A percentile compares a stretch with the other conserved stretches of the same genome.
These are phyloP conservation scores for Pasiphila rectangulata DNA, from an alignment of 2,888 invertebrate species.

Conservation along the genomic window DNA sequence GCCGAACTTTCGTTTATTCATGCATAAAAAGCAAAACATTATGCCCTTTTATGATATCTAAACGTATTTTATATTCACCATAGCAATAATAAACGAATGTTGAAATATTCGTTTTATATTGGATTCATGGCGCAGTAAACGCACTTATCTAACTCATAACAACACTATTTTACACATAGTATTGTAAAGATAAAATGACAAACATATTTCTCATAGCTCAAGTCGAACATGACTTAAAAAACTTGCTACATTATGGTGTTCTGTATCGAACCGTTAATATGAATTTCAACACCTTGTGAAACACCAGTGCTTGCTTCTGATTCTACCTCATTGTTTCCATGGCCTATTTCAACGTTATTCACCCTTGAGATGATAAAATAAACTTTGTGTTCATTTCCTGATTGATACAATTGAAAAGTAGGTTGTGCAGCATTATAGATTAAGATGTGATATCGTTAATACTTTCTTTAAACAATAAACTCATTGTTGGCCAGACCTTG, in stretches of 20 bases:
- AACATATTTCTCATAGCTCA: conserved; percentile 1
- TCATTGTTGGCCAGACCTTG: not conserved
- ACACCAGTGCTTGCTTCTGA: conserved; percentile 4
- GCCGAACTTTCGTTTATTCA: conserved; percentile 16
- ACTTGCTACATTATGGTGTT: conserved; percentile 5
- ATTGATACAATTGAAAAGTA: not conserved
- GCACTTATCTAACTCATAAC: conserved; percentile 27
- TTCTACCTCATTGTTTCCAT: conserved; percentile 5
- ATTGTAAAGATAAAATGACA: conserved; percentile 8
- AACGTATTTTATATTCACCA: conserved; percentile 18
- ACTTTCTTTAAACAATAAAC: not conserved
- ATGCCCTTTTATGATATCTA: conserved; percentile 20
- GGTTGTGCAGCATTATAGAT: conserved; percentile 7
- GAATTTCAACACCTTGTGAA: conserved; percentile 7
- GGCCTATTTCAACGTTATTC: not conserved
- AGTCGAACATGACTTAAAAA: conserved; percentile 2
- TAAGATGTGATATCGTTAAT: not conserved
- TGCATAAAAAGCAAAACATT: conserved; percentile 13
- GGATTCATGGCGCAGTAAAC: conserved; percentile 16
- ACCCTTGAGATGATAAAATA: not conserved
- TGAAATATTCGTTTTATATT: conserved; percentile 11
- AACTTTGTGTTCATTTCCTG: not conserved
- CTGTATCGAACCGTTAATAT: not conserved
- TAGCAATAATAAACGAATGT: conserved; percentile 5
- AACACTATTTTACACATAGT: conserved; percentile 19